Evolutionary conservation across 1,140 invertebrate genomes (phyloP), one percentile per base, ranked within the genome.

Genomic region (Lordiphosa mommai): DNA sequence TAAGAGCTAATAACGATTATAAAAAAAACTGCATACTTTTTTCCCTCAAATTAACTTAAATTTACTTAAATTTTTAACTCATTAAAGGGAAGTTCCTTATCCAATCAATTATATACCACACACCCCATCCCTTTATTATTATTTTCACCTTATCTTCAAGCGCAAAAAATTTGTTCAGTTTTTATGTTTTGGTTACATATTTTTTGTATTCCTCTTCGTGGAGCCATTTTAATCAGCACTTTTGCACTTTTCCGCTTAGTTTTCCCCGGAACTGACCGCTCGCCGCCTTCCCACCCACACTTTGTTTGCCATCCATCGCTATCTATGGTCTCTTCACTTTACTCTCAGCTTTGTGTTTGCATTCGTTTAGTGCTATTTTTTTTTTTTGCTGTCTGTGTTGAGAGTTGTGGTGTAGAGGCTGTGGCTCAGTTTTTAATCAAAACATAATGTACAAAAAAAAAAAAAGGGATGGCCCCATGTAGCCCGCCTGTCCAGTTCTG

Each of bases 391-490:
- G 23, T 27, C 23, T 27, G 23, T 27, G 23, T 27, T 27, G 23
- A 27, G 23, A 27, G 23, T 27, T 27, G 23, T 27, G 23, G 23
- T 27, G 34, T 33, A n/a, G 30, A 14, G 14, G 20, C 38, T 17
- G 2, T 10, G 27, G 6, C 12, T 16, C 36, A 58, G 14, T 79
- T 80, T 67, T 82, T 80, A 80, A 80, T 80, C 71, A 80, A 80
- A 80, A 80, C 74, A 79, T 80, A 80, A 80, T 80, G 64, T 63
- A 67, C 48, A 10, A 23, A 53, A 80, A 69, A 46, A 67, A 57
- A 10, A 23, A 53, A 80, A 69, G 49, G 53, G 44, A 30, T 51
- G 38, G 49, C 27, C 9, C 23, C 14, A 10, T 20, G 13, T 46
- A 27, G 13, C 8, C 9, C 6, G 9, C n/a, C 0, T 17, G 4